These are phyloP conservation scores for Acanthisitta chloris DNA, from an alignment of 2,113 vertebrate species.

Conservation along the genomic window DNA sequence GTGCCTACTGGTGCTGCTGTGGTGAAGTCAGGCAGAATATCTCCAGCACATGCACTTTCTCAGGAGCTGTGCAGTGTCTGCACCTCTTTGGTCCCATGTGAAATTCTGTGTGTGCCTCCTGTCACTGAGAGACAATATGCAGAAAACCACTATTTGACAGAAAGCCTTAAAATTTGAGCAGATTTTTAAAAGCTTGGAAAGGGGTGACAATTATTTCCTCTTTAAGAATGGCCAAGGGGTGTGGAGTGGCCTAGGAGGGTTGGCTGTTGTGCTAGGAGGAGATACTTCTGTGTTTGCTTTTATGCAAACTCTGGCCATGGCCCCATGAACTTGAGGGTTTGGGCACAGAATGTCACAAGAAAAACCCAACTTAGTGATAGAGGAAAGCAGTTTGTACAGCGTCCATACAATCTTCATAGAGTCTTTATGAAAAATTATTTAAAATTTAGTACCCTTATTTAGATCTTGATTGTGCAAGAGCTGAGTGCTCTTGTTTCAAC, in stretches of 20 bases:
- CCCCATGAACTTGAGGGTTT: neutral
- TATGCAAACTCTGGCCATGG: neutral
- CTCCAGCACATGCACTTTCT: neutral
- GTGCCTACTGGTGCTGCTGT: constrained; percentile 37
- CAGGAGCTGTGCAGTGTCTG: neutral
- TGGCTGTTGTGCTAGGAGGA: neutral
- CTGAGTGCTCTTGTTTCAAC: constrained; percentile 21
- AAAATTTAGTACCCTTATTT: neutral
- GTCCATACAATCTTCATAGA: neutral
- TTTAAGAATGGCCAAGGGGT: neutral
- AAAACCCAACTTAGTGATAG: neutral
- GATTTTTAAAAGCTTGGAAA: neutral
- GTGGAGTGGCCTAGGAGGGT: neutral
- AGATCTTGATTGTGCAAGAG: constrained; percentile 2
- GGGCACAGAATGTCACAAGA: neutral
- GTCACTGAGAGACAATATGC: neutral
- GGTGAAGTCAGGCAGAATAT: constrained; percentile 38
- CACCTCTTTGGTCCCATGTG: neutral
- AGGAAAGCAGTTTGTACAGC: neutral
- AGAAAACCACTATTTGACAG: neutral
- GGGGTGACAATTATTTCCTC: neutral
- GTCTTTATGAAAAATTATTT: neutral
- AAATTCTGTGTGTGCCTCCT: neutral
- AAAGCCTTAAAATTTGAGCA: neutral
- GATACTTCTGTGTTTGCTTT: neutral